Conservation (phyloP, 2,113 vertebrate species). For the Phasianus colchicus region DNA sequence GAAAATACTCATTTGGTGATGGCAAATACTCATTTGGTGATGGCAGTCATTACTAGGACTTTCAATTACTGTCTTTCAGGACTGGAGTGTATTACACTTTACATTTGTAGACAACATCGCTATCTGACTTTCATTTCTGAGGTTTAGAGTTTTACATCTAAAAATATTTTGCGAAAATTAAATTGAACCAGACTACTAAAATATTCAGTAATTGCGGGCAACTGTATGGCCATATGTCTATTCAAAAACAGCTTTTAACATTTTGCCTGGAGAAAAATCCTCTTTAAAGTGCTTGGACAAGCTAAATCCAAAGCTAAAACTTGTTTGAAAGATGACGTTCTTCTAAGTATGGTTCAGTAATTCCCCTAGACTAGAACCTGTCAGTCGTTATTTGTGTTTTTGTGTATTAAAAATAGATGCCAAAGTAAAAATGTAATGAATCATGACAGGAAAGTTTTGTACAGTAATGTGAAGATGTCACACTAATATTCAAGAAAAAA, state of each 20-base stretch:
- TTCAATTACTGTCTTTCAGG: background rate
- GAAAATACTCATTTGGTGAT: background rate
- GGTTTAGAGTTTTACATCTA: conserved; percentile 7
- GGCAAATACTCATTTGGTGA: background rate
- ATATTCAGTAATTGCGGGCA: conserved; percentile 57
- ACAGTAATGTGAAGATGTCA: background rate
- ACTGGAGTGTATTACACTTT: background rate
- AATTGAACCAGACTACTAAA: conserved; percentile 57
- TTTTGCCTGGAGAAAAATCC: conserved; percentile 60
- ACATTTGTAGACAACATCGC: background rate
- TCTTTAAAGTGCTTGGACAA: conserved; percentile 67
- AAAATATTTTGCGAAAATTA: conserved; percentile 58
- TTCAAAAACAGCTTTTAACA: conserved; percentile 55
- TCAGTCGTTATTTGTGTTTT: conserved; percentile 26
- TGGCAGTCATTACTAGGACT: background rate
- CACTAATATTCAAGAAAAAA: conserved; percentile 9
- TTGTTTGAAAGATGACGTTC: conserved; percentile 61
- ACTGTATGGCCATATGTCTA: conserved; percentile 35
- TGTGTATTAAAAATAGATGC: conserved; percentile 33
- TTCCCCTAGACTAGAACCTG: conserved; percentile 48
- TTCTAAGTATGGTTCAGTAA: conserved; percentile 34
- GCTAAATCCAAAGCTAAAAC: conserved; percentile 65
- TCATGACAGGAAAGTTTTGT: background rate
- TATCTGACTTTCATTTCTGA: background rate
- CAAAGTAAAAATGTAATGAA: conserved; percentile 45